Conservation (phyloP, 35 echinoderm and acorn worm species). For the Lytechinus pictus region DNA sequence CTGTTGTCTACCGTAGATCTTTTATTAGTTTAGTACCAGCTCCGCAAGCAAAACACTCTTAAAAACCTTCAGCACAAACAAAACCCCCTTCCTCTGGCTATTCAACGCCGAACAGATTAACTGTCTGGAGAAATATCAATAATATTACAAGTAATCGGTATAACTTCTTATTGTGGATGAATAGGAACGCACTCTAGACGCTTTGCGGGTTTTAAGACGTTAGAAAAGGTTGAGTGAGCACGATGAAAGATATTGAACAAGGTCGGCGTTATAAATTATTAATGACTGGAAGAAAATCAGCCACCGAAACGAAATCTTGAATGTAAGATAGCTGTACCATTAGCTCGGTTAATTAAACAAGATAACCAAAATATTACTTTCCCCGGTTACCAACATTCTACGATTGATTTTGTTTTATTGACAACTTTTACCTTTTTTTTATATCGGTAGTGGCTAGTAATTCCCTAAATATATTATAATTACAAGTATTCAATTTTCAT, state of each 20-base stretch:
- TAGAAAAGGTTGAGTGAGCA: constrained; percentile 7
- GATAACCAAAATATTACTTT: neutral
- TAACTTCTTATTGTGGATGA: constrained; percentile 16
- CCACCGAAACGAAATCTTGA: constrained; percentile 38
- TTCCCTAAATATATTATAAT: neutral
- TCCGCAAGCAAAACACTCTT: constrained; percentile 47
- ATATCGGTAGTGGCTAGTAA: neutral
- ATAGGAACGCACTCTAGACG: neutral
- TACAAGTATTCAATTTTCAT: neutral
- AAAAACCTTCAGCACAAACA: constrained; percentile 43
- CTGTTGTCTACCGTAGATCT: neutral
- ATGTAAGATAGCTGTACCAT: constrained; percentile 22
- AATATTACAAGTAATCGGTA: constrained; percentile 33
- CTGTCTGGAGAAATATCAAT: constrained; percentile 40
- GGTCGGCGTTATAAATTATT: constrained; percentile 39
- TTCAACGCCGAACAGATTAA: constrained; percentile 28
- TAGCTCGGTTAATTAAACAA: constrained; percentile 2
- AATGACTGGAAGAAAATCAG: constrained; percentile 11
- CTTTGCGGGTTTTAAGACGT: constrained; percentile 40
- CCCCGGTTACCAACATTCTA: neutral
- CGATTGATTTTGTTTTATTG: neutral
- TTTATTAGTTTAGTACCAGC: constrained; percentile 48
- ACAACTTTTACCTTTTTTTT: neutral
- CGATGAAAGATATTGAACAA: constrained; percentile 3
- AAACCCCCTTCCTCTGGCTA: constrained; percentile 11